phyloP scores from a whole-genome alignment of 2,888 invertebrate species.

The Ophioninae sp. region DNA sequence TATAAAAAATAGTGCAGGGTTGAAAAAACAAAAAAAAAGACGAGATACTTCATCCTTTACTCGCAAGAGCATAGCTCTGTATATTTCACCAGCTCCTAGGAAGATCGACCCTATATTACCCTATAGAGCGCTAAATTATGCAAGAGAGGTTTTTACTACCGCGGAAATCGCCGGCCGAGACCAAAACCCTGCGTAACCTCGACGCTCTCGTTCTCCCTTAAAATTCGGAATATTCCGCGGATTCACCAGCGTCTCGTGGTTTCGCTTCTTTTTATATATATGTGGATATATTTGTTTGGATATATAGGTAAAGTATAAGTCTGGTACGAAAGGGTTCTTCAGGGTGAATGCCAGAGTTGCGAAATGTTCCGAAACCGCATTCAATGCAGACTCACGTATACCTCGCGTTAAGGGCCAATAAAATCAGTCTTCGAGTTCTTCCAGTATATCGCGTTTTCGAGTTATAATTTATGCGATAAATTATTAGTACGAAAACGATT shows the following conservation, averaged over 20 bases:
- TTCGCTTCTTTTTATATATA: slow-evolving; percentile 9
- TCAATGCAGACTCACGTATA: slow-evolving; percentile 39
- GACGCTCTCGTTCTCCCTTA: slow-evolving; percentile 44
- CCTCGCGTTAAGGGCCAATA: slow-evolving; percentile 26
- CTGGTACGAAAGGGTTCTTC: slow-evolving; percentile 35
- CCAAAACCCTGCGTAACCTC: slow-evolving; percentile 11
- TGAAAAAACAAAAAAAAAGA: slow-evolving; percentile 20
- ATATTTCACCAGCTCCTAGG: slow-evolving; percentile 27
- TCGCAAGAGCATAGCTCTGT: slow-evolving; percentile 4
- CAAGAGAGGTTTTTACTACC: slow-evolving; percentile 77
- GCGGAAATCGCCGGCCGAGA: slow-evolving; percentile 70
- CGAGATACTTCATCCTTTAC: slow-evolving; percentile 31
- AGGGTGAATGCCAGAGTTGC: slow-evolving; percentile 27
- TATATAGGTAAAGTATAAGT: slow-evolving; percentile 33
- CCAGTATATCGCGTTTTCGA: neutral
- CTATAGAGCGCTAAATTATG: slow-evolving; percentile 79
- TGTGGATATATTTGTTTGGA: slow-evolving; percentile 8
- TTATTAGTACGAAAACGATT: too few relatives aligned
- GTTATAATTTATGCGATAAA: slow-evolving; percentile 12
- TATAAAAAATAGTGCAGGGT: neutral
- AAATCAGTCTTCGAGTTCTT: slow-evolving; percentile 32
- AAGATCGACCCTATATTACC: slow-evolving; percentile 72
- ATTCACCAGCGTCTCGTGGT: slow-evolving; percentile 42
- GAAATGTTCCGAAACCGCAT: slow-evolving; percentile 36
- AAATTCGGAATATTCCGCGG: slow-evolving; percentile 55